These are phyloP conservation scores for Tetramorium alpestre DNA, from an alignment of 1,140 invertebrate genomes.

Conservation along the genomic window DNA sequence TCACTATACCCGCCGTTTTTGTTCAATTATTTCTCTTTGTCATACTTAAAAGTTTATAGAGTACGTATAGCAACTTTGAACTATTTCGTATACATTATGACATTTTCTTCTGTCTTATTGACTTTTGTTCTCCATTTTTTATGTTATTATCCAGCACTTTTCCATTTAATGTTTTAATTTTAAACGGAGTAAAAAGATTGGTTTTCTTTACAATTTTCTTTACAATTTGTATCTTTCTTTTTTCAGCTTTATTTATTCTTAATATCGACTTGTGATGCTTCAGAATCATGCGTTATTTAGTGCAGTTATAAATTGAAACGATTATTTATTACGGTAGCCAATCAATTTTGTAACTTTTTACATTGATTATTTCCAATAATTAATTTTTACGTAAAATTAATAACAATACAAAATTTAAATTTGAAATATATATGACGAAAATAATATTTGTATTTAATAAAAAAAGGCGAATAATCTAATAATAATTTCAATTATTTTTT, in stretches of 20 bases:
- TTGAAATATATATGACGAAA: not conserved
- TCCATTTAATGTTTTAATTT: not conserved
- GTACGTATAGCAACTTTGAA: not conserved
- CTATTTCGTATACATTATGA: not conserved
- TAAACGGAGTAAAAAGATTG: not conserved
- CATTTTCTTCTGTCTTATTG: not conserved
- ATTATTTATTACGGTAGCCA: not conserved
- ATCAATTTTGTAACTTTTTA: not conserved
- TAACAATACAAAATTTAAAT: not conserved
- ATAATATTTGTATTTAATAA: not conserved
- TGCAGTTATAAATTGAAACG: not conserved
- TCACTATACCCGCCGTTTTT: not conserved
- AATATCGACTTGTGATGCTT: not conserved
- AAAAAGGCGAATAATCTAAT: not conserved
- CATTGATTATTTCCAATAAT: not conserved
- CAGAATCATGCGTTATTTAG: not conserved
- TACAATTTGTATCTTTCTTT: not conserved
- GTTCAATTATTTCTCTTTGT: not conserved
- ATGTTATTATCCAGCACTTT: not conserved
- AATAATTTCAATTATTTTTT: not conserved
- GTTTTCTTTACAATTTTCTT: not conserved
- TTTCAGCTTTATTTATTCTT: not conserved
- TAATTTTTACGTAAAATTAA: not conserved
- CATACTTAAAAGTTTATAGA: constrained; percentile 15
- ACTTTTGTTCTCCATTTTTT: not conserved